Conservation (phyloP, 2,113 vertebrate species). For the Boulengerochromis microlepis region DNA sequence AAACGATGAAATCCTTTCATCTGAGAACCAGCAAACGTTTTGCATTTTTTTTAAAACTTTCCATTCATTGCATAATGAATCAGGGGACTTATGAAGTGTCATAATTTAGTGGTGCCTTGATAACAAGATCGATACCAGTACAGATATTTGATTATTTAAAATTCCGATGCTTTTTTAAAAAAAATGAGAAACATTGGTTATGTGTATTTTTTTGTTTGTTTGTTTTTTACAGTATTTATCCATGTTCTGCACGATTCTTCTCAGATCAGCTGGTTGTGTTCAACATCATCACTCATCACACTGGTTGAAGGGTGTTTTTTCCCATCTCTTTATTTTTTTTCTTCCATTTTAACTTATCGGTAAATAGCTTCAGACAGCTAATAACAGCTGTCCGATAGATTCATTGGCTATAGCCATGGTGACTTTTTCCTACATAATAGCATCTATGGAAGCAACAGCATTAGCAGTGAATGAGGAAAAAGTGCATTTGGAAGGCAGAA, state of each 20-base stretch:
- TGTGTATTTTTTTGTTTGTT: neutral
- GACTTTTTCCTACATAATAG: neutral
- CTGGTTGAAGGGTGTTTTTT: neutral
- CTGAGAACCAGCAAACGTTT: neutral
- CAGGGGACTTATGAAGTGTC: no score
- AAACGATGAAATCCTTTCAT: neutral
- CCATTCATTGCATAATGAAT: neutral
- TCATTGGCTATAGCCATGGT: neutral
- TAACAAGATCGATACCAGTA: neutral
- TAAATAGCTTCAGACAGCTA: neutral
- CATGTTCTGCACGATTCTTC: neutral
- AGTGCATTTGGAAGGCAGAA: neutral
- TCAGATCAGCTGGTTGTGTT: neutral
- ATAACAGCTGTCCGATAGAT: neutral
- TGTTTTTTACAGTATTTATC: neutral
- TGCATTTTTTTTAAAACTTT: neutral
- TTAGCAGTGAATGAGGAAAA: neutral
- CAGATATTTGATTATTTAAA: neutral
- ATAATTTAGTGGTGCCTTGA: neutral
- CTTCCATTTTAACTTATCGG: neutral
- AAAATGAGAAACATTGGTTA: neutral
- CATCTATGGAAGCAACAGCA: neutral
- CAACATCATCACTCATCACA: neutral
- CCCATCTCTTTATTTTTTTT: neutral
- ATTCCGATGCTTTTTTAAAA: fast-evolving